These are phyloP conservation scores for Eulemur macaco DNA, from an alignment of 2,113 vertebrate species.

Conservation along the genomic window DNA sequence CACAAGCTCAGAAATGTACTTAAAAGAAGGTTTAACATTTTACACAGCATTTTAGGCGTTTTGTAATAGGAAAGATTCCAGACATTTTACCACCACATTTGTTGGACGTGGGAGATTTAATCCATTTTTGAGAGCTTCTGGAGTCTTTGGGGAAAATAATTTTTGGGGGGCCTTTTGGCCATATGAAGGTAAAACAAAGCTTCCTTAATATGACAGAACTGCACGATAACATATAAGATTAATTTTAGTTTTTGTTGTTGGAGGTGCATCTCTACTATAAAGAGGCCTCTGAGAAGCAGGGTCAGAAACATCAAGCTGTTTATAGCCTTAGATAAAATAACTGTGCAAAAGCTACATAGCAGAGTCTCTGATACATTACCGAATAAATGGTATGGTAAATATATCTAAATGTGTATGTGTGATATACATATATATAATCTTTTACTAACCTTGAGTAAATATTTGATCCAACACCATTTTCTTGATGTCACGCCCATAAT, in stretches of 20 bases:
- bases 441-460: conserved; percentile 62
- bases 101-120: neutral
- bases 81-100: neutral
- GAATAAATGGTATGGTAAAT: neutral
- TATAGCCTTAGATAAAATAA: conserved; percentile 13
- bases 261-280: neutral
- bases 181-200: neutral
- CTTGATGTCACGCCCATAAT: conserved; percentile 60
- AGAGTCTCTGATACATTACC: neutral
- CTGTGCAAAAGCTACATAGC: neutral
- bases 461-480: conserved; percentile 66
- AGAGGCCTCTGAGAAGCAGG: neutral
- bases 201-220: neutral
- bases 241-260: conserved; percentile 18
- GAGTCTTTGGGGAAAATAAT: neutral
- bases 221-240: neutral
- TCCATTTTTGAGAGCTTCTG: neutral
- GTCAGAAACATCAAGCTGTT: neutral
- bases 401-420: neutral
- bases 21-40: neutral
- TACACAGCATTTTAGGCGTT: neutral
- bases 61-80: neutral
- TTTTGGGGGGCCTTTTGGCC: neutral
- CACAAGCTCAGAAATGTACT: neutral
- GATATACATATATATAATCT: neutral